Base-by-base conservation (phyloP, 2,888 invertebrate species). In the Helobdella robusta region DNA sequence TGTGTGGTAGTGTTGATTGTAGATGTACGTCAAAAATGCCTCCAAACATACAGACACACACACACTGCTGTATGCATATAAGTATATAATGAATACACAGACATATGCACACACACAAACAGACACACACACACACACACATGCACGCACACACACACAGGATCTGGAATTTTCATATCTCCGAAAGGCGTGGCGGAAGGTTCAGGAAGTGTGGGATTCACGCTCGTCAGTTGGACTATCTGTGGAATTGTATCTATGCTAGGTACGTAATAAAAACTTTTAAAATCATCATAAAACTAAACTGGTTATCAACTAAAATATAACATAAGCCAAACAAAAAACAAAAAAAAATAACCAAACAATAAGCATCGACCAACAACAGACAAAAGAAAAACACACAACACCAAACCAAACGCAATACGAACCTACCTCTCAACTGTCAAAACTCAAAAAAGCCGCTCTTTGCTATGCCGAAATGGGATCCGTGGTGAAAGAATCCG, bases 121-220 rank as follows among this genome's bases (percentile, higher is more conserved):
- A n/a, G n/a, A n/a, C n/a, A n/a, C n/a, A n/a, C n/a, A n/a, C n/a
- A n/a, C n/a, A n/a, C n/a, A n/a, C n/a, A n/a, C n/a, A n/a, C n/a
- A n/a, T n/a, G n/a, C n/a, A n/a, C n/a, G n/a, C n/a, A n/a, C n/a
- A n/a, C 20, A 23, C 32, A 46, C 36, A 18, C 80, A 91, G 91
- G 91, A 79, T 94, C 93, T 81, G 94, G 94, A 84, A 93, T 95
- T 82, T 95, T 95, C 85, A 91, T 94, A 82, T 92, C 93, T 83
- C 93, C 94, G 81, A 89, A 91, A 82, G 91, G 91, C 82, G 87
- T 94, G 79, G 83, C 94, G 80, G 80, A 84, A 72, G 83, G 86
- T 72, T 86, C 89, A 0, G 89, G 89, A 81, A 94, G 93, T 79
- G 88, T 93, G 81, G 93, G 91, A 81, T 85, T 91, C 82, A 91